A percentile compares a stretch with the other conserved stretches of the same genome.
phyloP scores from a whole-genome alignment of 2,113 vertebrate genomes.

The Dicrurus megarhynchus region DNA sequence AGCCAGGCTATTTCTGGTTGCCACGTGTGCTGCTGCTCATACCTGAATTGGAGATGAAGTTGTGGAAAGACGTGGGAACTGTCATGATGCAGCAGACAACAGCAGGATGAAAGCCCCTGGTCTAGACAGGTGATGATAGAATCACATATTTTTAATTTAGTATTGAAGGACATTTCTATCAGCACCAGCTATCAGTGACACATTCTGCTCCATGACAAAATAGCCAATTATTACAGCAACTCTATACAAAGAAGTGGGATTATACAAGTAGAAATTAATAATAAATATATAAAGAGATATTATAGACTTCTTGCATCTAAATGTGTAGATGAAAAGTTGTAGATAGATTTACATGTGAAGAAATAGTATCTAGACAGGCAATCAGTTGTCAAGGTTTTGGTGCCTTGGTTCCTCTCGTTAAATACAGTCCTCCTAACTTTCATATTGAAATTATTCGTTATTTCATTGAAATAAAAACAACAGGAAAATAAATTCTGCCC shows the following conservation, averaged over 20 bases:
- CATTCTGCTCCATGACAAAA: neutral
- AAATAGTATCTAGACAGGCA: neutral
- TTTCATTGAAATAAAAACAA: neutral
- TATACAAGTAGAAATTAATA: neutral
- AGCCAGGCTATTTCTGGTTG: conserved; percentile 6
- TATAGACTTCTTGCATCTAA: neutral
- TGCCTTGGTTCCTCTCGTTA: neutral
- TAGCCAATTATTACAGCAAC: neutral
- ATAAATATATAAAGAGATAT: neutral
- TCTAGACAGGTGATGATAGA: neutral
- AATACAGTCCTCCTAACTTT: neutral
- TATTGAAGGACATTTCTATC: neutral
- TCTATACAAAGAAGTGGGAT: neutral
- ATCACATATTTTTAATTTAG: neutral
- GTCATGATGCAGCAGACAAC: neutral
- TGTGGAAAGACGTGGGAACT: neutral
- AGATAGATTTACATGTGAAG: neutral
- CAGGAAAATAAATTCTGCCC: neutral
- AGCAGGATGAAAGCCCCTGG: neutral
- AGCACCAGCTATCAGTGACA: neutral
- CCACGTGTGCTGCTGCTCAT: neutral
- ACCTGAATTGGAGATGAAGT: neutral
- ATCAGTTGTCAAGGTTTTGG: neutral
- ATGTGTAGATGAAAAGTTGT: neutral
- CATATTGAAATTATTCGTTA: neutral